phyloP scores from a whole-genome alignment of 2,797 vertebrate genomes.

The Acropternis orthonyx region DNA sequence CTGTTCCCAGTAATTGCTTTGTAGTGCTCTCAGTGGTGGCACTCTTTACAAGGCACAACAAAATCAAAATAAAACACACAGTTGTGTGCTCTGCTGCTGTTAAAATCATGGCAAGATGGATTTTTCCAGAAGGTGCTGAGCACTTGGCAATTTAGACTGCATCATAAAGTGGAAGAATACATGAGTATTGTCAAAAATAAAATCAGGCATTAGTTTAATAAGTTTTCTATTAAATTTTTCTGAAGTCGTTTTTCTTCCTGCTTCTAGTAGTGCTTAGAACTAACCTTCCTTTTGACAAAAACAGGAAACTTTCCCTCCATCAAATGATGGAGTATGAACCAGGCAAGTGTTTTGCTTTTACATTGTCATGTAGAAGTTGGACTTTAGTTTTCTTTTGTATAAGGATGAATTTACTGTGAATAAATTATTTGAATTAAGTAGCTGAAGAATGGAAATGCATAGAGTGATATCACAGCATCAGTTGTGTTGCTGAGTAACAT shows the following conservation, averaged over 20 bases:
- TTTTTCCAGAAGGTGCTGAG: neutral
- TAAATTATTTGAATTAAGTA: neutral
- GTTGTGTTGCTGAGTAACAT: slow-evolving; percentile 4
- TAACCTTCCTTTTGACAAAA: neutral
- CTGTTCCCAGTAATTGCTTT: neutral
- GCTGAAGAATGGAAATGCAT: neutral
- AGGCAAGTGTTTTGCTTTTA: neutral
- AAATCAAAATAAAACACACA: neutral
- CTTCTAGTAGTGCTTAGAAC: neutral
- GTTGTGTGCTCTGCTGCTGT: neutral
- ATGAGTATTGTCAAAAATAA: neutral
- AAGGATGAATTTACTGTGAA: neutral
- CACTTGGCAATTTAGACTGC: neutral
- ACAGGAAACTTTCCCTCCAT: neutral
- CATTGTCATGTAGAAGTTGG: neutral
- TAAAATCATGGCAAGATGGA: neutral
- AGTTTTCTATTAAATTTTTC: neutral
- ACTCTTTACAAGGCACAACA: neutral
- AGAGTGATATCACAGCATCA: neutral
- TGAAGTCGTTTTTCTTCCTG: neutral
- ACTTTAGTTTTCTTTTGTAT: neutral
- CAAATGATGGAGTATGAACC: accelerated
- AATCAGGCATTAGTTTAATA: neutral
- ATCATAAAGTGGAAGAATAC: neutral
- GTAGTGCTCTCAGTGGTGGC: neutral